Conservation (phyloP, 2,888 invertebrate genomes). For the Nomada lathburiana region DNA sequence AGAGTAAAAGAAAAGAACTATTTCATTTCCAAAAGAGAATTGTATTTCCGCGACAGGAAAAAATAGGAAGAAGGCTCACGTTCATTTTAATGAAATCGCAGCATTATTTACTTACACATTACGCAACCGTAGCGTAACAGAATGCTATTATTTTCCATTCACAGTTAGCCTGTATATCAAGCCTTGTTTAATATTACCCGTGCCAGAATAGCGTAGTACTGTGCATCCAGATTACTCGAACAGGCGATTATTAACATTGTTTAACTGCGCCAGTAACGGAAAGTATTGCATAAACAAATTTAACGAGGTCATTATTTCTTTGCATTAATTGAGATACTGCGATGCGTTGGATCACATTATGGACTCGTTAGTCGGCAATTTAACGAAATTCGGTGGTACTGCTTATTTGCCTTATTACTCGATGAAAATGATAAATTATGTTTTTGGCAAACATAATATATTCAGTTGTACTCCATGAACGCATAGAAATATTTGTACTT, state of each 20-base stretch:
- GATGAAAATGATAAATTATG: constrained; percentile 13
- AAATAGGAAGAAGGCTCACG: neutral
- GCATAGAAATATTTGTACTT: constrained; percentile 3
- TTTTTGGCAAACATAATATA: constrained; percentile 14
- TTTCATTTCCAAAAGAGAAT: neutral
- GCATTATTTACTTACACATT: neutral
- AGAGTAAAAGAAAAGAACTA: neutral
- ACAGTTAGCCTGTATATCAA: constrained; percentile 6
- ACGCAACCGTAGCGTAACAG: neutral
- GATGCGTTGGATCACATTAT: constrained; percentile 16
- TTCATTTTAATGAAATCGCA: constrained; percentile 1
- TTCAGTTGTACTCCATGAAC: neutral
- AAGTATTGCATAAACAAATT: constrained; percentile 22
- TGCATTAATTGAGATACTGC: constrained; percentile 40
- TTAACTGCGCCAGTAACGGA: constrained; percentile 20
- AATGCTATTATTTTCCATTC: constrained; percentile 46
- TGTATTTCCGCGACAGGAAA: neutral
- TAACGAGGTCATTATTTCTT: constrained; percentile 53
- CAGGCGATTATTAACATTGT: constrained; percentile 42
- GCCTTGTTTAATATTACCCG: constrained; percentile 22
- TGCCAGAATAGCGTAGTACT: constrained; percentile 26
- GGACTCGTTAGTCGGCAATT: constrained; percentile 48
- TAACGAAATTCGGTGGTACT: constrained; percentile 45
- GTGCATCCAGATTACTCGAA: constrained; percentile 47
- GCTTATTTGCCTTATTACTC: constrained; percentile 20